Percentiles rank a stretch among this genome's conserved stretches.
Evolutionary conservation across 2,888 invertebrate genomes (phyloP).

Genomic region (Muschampia plurimacula): DNA sequence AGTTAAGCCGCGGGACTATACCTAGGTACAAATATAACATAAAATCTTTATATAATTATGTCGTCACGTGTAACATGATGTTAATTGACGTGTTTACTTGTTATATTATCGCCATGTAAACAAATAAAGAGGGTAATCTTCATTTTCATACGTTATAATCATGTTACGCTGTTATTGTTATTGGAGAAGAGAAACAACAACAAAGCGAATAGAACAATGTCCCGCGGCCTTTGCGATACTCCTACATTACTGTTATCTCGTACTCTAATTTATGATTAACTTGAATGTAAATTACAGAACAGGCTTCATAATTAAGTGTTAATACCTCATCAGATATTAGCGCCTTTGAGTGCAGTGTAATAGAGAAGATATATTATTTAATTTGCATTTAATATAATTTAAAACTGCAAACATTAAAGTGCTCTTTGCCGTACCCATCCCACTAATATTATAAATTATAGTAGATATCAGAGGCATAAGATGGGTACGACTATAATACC

Average conservation of each 20-base stretch:
- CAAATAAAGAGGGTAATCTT: conserved; percentile 12
- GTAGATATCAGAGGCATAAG: no score
- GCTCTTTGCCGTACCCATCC: no score
- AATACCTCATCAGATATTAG: background rate
- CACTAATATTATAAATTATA: no score
- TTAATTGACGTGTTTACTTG: conserved; percentile 6
- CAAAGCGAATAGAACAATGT: conserved; percentile 22
- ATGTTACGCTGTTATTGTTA: conserved; percentile 13
- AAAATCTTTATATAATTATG: background rate
- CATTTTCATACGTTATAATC: conserved; percentile 7
- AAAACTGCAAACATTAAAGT: no score
- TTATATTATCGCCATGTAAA: background rate
- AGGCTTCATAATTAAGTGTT: background rate
- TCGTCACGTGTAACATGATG: background rate
- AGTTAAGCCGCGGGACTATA: no score
- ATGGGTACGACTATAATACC: no score
- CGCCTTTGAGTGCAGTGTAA: no score
- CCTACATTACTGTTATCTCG: conserved; percentile 16
- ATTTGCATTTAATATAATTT: no score
- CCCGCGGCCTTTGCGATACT: conserved; percentile 14
- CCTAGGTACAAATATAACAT: no score
- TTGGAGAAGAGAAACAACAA: conserved; percentile 20
- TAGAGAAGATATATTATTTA: no score
- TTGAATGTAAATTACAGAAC: conserved; percentile 1
- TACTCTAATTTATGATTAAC: conserved; percentile 20